phyloP scores from a whole-genome alignment of 2,888 invertebrate species.

The Lasioglossum zephyrum region DNA sequence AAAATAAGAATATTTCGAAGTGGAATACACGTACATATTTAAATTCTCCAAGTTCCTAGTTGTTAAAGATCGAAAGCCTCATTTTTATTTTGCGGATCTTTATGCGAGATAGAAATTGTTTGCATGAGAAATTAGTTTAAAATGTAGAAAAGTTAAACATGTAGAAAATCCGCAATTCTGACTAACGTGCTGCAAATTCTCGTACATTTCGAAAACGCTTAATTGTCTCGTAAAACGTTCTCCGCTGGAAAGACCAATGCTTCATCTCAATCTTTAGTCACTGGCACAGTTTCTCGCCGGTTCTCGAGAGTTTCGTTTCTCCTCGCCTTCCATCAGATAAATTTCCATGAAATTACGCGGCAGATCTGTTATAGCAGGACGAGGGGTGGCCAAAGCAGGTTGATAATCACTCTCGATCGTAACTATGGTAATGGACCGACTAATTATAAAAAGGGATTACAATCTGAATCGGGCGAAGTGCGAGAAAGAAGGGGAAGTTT shows the following conservation, averaged over 20 bases:
- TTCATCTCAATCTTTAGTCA: conserved; percentile 29
- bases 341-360: conserved; percentile 76
- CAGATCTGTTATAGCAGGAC: conserved; percentile 31
- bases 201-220: neutral
- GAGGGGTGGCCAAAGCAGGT: conserved; percentile 48
- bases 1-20: too few species aligned
- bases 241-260: neutral
- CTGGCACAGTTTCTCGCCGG: conserved; percentile 17
- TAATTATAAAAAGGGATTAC: conserved; percentile 76
- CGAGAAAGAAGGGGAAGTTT: conserved; percentile 37
- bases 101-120: neutral
- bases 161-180: neutral
- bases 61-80: neutral
- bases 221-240: neutral
- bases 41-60: neutral
- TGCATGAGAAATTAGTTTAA: neutral
- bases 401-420: conserved; percentile 76
- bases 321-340: conserved; percentile 46
- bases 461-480: conserved; percentile 48
- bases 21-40: too few species aligned
- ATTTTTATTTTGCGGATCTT: neutral
- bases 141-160: too few species aligned
- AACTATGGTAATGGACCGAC: conserved; percentile 74
- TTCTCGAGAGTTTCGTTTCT: conserved; percentile 32
- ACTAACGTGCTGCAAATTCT: neutral